phyloP scores from a whole-genome alignment of 2,888 invertebrate genomes.

The Phortica okadai region DNA sequence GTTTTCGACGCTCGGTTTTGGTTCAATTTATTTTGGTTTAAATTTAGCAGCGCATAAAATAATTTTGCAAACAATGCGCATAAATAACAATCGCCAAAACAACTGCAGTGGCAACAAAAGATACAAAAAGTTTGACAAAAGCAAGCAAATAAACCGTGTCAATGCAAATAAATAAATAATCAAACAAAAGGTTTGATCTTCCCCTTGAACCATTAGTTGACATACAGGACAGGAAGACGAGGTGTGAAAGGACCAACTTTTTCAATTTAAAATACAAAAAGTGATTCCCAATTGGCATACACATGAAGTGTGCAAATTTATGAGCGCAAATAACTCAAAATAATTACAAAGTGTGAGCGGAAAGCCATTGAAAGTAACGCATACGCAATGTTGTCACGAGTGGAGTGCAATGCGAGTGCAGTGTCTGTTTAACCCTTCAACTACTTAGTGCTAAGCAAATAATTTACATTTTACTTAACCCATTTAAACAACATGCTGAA shows the following conservation, averaged over 20 bases:
- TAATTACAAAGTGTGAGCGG: not conserved
- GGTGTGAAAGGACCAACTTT: not conserved
- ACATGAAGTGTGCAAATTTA: not conserved
- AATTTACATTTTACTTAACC: slow-evolving; percentile 12
- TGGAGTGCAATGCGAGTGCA: not conserved
- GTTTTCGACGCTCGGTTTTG: not conserved
- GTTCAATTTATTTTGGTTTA: not conserved
- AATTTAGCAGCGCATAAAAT: not conserved
- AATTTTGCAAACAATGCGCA: not conserved
- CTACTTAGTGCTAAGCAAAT: slow-evolving; percentile 2
- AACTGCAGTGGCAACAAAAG: not conserved
- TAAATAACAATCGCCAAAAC: not conserved
- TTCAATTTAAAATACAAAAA: not conserved
- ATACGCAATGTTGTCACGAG: slow-evolving; percentile 13
- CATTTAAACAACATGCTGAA: not conserved
- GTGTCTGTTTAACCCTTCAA: not conserved
- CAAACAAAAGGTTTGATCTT: not conserved
- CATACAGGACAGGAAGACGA: not conserved
- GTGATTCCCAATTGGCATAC: not conserved
- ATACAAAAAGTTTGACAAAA: not conserved
- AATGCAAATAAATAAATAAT: not conserved
- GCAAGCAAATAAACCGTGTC: not conserved
- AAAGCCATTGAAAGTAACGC: not conserved
- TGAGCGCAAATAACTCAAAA: slow-evolving; percentile 2
- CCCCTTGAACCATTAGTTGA: too few relatives aligned